These are phyloP conservation scores for Phainopepla nitens DNA, from an alignment of 2,113 vertebrate species.

Conservation along the genomic window DNA sequence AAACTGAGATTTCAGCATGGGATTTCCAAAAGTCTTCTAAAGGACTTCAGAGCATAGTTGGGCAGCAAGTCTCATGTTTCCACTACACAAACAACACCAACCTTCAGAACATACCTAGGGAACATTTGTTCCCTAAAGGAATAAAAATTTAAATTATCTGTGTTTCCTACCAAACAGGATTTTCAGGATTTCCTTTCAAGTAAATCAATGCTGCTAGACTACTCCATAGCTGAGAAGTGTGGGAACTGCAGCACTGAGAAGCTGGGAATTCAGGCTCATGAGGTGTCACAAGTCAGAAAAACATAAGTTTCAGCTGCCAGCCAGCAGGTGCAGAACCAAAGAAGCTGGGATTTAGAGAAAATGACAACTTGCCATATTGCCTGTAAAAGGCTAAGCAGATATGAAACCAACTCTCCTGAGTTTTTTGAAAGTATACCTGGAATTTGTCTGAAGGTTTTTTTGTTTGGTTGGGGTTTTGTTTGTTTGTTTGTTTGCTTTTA, in stretches of 20 bases:
- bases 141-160: constrained; percentile 2
- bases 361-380: background rate
- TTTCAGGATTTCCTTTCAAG: constrained; percentile 31
- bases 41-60: background rate
- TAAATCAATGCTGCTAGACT: background rate
- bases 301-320: background rate
- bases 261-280: background rate
- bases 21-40: constrained; percentile 5
- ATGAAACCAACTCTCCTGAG: background rate
- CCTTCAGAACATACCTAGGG: background rate
- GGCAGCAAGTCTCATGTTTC: background rate
- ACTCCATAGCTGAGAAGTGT: background rate
- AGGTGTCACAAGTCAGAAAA: background rate
- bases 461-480: background rate
- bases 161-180: constrained; percentile 11
- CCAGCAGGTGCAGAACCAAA: background rate
- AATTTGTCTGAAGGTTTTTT: background rate
- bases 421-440: background rate
- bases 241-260: background rate
- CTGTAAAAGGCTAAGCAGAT: background rate
- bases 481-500: background rate
- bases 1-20: background rate
- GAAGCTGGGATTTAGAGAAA: background rate
- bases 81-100: background rate
- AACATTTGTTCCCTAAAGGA: background rate